Conservation (phyloP, 2,888 invertebrate genomes). For the Noctua fimbriata region DNA sequence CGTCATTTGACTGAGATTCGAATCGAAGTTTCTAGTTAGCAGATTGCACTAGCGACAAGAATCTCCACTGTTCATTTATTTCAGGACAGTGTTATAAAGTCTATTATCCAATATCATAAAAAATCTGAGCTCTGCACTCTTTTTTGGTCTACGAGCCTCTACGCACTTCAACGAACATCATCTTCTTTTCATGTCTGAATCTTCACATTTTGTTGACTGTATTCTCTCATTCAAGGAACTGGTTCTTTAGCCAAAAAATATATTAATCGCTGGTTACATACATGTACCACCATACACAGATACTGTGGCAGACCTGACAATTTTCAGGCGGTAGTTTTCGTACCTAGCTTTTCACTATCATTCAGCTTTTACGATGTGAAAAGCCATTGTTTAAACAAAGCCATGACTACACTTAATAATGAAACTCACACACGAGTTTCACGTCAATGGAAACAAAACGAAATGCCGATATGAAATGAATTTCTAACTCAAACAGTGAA, state of each 20-base stretch:
- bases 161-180: not conserved
- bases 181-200: constrained; percentile 15
- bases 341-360: not conserved
- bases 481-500: not conserved
- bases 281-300: not conserved
- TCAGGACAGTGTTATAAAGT: not conserved
- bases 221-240: not conserved
- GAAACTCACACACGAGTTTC: not conserved
- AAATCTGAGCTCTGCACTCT: no score
- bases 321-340: not conserved
- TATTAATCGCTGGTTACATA: not conserved
- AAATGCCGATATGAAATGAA: not conserved
- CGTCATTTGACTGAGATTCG: not conserved
- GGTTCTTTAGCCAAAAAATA: no score
- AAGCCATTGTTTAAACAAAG: not conserved
- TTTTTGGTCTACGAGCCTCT: not conserved
- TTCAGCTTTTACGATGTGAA: not conserved
- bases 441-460: not conserved
- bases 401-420: not conserved
- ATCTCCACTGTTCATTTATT: not conserved
- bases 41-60: not conserved
- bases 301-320: not conserved
- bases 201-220: not conserved
- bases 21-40: constrained; percentile 1
- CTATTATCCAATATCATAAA: not conserved